Percentiles rank a stretch among this genome's conserved stretches.
Conservation (phyloP, 2,113 vertebrate genomes). For the Chauna torquata region DNA sequence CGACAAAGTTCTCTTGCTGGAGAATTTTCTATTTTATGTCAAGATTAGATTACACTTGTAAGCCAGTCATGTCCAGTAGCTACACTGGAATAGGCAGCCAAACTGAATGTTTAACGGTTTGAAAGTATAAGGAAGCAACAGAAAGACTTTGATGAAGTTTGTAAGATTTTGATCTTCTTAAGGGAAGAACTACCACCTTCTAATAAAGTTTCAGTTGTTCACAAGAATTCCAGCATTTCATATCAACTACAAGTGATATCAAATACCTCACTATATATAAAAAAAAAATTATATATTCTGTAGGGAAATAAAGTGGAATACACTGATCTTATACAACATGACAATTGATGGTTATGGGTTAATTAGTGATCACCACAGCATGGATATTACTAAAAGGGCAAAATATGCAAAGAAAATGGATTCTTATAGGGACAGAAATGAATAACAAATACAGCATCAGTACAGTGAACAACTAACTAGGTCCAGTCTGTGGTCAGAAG, state of each 20-base stretch:
- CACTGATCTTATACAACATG: background rate
- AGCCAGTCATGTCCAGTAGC: background rate
- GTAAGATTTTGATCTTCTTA: background rate
- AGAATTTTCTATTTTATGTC: background rate
- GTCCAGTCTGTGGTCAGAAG: background rate
- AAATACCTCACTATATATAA: background rate
- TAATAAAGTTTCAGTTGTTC: background rate
- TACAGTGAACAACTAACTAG: background rate
- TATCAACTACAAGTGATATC: background rate
- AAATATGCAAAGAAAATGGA: background rate
- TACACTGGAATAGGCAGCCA: background rate
- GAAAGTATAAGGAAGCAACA: background rate
- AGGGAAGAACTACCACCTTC: background rate
- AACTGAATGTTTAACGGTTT: background rate
- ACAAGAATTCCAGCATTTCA: background rate
- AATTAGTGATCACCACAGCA: background rate
- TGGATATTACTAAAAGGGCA: background rate
- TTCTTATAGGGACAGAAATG: background rate
- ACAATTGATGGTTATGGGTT: background rate
- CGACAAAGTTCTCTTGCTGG: background rate
- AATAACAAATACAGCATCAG: background rate
- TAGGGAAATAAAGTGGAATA: background rate
- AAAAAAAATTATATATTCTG: background rate
- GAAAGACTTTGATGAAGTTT: background rate
- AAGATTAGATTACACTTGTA: background rate